These are phyloP conservation scores for Steinernema carpocapsae DNA, from an alignment of 2,888 invertebrate genomes.

Conservation along the genomic window DNA sequence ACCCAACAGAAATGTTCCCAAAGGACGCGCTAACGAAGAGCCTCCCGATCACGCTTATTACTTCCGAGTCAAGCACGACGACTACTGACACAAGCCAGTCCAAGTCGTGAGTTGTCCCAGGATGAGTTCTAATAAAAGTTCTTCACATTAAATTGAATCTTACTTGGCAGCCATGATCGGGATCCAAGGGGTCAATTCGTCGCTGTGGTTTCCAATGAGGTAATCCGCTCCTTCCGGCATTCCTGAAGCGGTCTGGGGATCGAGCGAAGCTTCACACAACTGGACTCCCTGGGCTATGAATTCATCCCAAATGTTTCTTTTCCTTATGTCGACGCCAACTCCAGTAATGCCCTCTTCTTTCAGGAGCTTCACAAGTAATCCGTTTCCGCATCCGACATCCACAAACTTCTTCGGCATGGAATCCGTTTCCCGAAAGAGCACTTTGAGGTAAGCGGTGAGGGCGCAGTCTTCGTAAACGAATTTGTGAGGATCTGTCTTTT, in stretches of 20 bases:
- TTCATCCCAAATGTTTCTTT: constrained; percentile 84
- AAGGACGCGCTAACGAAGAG: no score
- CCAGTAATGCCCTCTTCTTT: constrained; percentile 50
- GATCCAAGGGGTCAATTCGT: constrained; percentile 98
- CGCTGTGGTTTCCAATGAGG: constrained; percentile 96
- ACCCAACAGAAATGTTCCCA: no score
- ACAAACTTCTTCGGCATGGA: constrained; percentile 76
- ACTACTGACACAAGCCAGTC: no score
- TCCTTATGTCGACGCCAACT: constrained; percentile 75
- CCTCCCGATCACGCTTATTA: no score
- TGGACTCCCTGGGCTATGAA: constrained; percentile 46
- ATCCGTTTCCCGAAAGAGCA: constrained; percentile 46
- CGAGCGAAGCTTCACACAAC: constrained; percentile 47
- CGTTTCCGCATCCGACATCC: constrained; percentile 97
- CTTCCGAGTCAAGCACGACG: no score
- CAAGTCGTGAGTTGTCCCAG: no score
- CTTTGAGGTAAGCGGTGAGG: constrained; percentile 84
- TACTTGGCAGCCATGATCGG: constrained; percentile 85
- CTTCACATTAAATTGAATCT: not conserved
- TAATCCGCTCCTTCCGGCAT: constrained; percentile 55
- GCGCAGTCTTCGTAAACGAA: constrained; percentile 95
- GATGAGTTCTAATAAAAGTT: constrained; percentile 26
- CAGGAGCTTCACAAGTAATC: constrained; percentile 71
- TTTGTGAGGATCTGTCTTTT: constrained; percentile 89
- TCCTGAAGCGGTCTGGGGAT: constrained; percentile 45